Evolutionary conservation across 1,140 invertebrate species (phyloP), one percentile per base, ranked within the genome.

Genomic region (Drosophila auraria): DNA sequence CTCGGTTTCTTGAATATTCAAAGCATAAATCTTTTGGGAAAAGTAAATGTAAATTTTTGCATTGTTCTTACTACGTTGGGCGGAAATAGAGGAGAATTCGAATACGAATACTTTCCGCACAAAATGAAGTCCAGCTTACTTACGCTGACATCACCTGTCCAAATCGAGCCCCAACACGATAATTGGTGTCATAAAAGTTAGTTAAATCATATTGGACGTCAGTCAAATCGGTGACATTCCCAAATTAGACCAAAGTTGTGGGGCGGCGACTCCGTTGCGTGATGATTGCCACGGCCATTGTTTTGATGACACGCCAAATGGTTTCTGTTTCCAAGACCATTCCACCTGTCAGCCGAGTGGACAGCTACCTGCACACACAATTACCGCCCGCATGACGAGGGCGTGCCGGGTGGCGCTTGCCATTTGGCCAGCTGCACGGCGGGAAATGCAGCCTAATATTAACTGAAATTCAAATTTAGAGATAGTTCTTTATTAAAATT

Each of bases 101-200:
- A 17, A 17, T 5, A 12, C 30, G 14, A 40, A 40, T 40, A 40
- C 12, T 27, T 15, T 64, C 7, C 33, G 12, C 5, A 30, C 27
- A 30, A 30, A 17, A 49, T 56, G 14, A 58, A 42, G 40, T 53
- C 44, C 42, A 68, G 23, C 17, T 40, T 49, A n/a, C 63, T 40
- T 14, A 12, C 11, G 23, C 58, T 45, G 30, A 65, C 53, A 59
- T 59, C 73, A 69, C 57, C 51, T 70, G 64, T 70, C 65, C 40
- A 44, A 68, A 68, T 54, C 49, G 38, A 77, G 62, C 25, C 38
- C 51, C 70, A 62, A 69, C 65, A 66, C 51, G 68, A 84, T 89
- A 89, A 89, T 84, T 89, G 86, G 84, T 82, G 84, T 84, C 81
- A 89, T 82, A 81, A 84, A 89, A 89, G 81, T 89, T 89, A 90